Percentiles rank a stretch among this genome's conserved stretches.
Conservation (phyloP, 2,113 vertebrate genomes). For the Heteronetta atricapilla region DNA sequence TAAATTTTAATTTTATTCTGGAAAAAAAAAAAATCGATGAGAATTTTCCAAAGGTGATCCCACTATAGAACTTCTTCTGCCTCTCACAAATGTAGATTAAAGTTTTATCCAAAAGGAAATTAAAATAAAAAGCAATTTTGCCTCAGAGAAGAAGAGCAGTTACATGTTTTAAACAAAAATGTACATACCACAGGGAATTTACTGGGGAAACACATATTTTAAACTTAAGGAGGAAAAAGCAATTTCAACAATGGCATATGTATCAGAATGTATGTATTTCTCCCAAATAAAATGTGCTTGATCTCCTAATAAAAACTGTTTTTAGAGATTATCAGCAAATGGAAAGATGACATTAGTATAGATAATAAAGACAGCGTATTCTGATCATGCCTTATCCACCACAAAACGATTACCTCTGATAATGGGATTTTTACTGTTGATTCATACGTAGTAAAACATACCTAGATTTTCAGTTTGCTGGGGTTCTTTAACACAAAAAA, state of each 20-base stretch:
- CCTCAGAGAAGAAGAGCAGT: neutral
- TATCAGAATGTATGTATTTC: neutral
- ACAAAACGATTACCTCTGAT: neutral
- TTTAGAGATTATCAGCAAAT: neutral
- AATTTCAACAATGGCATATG: neutral
- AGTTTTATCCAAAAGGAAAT: slow-evolving; percentile 47
- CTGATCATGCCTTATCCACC: neutral
- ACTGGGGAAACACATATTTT: neutral
- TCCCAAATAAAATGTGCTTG: slow-evolving; percentile 12
- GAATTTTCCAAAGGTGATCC: neutral
- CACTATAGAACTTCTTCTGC: neutral
- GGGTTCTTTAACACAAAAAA: neutral
- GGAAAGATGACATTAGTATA: neutral
- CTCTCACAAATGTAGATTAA: neutral
- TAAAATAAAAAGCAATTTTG: slow-evolving; percentile 14
- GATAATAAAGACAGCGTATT: slow-evolving; percentile 1
- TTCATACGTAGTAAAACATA: neutral
- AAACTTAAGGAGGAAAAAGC: neutral
- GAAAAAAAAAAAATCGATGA: neutral
- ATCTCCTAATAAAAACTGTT: slow-evolving; percentile 15
- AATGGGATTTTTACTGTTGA: slow-evolving; percentile 23
- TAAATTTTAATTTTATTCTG: neutral
- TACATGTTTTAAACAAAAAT: neutral
- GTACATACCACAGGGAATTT: neutral
- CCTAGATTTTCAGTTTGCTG: neutral